Evolutionary conservation across 2,888 invertebrate species (phyloP).

Genomic region (Fabriciana adippe): DNA sequence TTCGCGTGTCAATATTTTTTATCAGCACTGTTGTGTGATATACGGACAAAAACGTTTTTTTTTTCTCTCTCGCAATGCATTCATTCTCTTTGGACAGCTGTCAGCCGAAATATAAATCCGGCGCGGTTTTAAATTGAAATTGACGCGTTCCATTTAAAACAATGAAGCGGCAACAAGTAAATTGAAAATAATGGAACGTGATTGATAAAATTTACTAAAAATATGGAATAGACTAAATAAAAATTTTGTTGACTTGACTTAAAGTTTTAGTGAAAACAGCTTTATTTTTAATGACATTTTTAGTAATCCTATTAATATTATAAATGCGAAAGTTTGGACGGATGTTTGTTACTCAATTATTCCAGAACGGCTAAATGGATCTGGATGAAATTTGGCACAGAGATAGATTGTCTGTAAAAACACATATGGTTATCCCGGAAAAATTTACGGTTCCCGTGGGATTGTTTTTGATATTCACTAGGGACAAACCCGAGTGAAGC

Average conservation of each 20-base stretch:
- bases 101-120: slow-evolving; percentile 61
- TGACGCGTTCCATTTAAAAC: slow-evolving; percentile 79
- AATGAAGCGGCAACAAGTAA: slow-evolving; percentile 64
- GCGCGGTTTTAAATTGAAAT: slow-evolving; percentile 71
- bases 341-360: too few species aligned
- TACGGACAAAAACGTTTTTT: slow-evolving; percentile 46
- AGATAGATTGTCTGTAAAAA: too few species aligned
- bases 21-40: slow-evolving; percentile 36
- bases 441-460: too few species aligned
- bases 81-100: slow-evolving; percentile 60
- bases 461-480: too few species aligned
- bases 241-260: background rate
- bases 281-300: too few species aligned
- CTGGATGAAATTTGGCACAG: too few species aligned
- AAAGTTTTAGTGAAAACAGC: too few species aligned
- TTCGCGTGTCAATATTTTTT: slow-evolving; percentile 35
- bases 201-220: slow-evolving; percentile 56
- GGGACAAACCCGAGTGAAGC: too few species aligned
- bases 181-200: slow-evolving; percentile 74
- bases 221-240: slow-evolving; percentile 2
- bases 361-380: too few species aligned
- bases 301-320: too few species aligned
- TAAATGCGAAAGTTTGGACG: too few species aligned
- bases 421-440: too few species aligned
- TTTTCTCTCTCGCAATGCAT: slow-evolving; percentile 46